Evolutionary conservation across 2,888 invertebrate species (phyloP).

Genomic region (Eucriotettix oculatus): DNA sequence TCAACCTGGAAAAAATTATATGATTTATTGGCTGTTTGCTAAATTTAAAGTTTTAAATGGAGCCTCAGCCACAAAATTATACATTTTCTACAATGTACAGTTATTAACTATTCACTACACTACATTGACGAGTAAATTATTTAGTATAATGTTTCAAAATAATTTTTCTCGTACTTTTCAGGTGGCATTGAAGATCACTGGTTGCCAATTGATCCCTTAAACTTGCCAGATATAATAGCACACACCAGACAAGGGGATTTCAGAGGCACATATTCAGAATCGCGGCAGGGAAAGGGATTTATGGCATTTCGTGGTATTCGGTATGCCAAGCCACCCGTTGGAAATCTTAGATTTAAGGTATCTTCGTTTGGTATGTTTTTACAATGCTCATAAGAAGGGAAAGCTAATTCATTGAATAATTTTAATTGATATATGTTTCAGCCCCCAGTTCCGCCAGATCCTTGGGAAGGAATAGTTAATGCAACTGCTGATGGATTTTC

Average conservation of each 20-base stretch:
- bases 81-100: too few species aligned
- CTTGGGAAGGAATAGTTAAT: slow-evolving; percentile 33
- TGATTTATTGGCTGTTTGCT: too few species aligned
- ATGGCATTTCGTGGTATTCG: slow-evolving; percentile 58
- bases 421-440: slow-evolving; percentile 13
- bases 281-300: slow-evolving; percentile 1
- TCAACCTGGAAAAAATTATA: too few species aligned
- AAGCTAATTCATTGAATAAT: not conserved
- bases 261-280: not conserved
- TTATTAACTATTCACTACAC: too few species aligned
- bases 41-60: too few species aligned
- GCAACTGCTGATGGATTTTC: slow-evolving; percentile 39
- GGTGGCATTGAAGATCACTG: not conserved
- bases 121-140: too few species aligned
- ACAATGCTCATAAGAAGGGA: too few species aligned
- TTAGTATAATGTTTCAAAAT: not conserved
- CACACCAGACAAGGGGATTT: not conserved
- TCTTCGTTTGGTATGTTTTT: too few species aligned
- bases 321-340: slow-evolving; percentile 42
- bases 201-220: not conserved
- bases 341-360: slow-evolving; percentile 37
- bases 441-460: slow-evolving; percentile 32
- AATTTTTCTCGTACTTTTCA: not conserved
- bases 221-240: not conserved
- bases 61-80: too few species aligned